Conservation (phyloP, 2,888 invertebrate genomes). For the Lepas anatifera region DNA sequence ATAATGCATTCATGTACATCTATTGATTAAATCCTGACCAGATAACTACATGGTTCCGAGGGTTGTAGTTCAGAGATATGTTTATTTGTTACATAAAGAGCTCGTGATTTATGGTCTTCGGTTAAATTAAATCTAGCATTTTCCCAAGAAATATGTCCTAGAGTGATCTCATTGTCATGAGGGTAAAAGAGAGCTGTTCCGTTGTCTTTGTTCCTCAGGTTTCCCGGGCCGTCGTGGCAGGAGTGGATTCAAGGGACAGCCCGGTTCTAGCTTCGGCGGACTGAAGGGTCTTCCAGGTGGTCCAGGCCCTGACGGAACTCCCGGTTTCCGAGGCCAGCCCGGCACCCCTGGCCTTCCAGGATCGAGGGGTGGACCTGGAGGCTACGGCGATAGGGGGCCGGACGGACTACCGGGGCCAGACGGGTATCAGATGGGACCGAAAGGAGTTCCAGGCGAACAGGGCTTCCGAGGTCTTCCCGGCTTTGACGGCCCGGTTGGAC, state of each 20-base stretch:
- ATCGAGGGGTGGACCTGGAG: conserved; percentile 38
- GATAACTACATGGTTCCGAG: too few relatives aligned
- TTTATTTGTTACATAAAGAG: too few relatives aligned
- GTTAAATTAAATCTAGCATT: too few relatives aligned
- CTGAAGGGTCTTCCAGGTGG: conserved; percentile 48
- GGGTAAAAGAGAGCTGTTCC: too few relatives aligned
- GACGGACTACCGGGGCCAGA: conserved; percentile 32
- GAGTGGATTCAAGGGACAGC: conserved; percentile 48
- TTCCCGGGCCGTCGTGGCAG: conserved; percentile 38
- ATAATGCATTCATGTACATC: too few relatives aligned
- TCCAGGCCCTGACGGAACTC: conserved; percentile 32
- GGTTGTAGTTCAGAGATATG: too few relatives aligned
- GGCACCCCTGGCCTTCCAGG: conserved; percentile 27
- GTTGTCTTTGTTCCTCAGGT: too few relatives aligned
- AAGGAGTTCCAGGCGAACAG: conserved; percentile 29
- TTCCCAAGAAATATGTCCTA: too few relatives aligned
- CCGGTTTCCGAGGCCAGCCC: conserved; percentile 24
- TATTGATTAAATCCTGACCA: too few relatives aligned
- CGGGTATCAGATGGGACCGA: conserved; percentile 29
- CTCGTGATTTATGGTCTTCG: too few relatives aligned
- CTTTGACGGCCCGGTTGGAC: conserved; percentile 29
- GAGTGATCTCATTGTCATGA: too few relatives aligned
- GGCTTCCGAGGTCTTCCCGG: conserved; percentile 32
- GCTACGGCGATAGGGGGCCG: conserved; percentile 39
- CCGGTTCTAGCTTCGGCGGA: conserved; percentile 42